Evolutionary conservation across 2,888 invertebrate genomes (phyloP).

Genomic region (Coleophora flavipennella): DNA sequence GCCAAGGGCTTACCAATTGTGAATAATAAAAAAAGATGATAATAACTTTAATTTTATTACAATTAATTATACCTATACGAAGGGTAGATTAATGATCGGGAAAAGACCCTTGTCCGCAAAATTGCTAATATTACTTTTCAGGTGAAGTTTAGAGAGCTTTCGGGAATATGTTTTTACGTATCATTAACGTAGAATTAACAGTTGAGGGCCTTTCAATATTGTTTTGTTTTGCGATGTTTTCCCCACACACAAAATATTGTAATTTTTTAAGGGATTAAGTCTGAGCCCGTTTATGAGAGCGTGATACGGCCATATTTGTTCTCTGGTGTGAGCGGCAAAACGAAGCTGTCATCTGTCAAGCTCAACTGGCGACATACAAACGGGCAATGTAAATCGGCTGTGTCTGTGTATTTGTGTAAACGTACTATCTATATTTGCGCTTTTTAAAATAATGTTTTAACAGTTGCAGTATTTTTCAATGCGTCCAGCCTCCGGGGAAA

Average conservation of each 20-base stretch:
- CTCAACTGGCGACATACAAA: constrained; percentile 60
- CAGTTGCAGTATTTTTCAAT: too few species aligned
- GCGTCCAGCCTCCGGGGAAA: too few species aligned
- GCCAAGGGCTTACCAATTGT: too few species aligned
- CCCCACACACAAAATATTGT: constrained; percentile 38
- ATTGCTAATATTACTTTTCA: not conserved
- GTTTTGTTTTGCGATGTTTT: constrained; percentile 35
- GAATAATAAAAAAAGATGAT: too few species aligned
- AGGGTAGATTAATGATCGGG: too few species aligned
- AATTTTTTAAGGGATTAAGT: constrained; percentile 63
- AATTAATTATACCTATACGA: too few species aligned
- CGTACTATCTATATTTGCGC: too few species aligned
- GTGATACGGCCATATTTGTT: constrained; percentile 62
- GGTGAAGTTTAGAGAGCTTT: too few species aligned
- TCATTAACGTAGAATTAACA: constrained; percentile 32
- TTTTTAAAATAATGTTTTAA: too few species aligned
- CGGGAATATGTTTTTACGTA: too few species aligned
- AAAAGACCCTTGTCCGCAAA: not conserved
- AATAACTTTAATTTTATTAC: too few species aligned
- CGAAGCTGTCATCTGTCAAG: constrained; percentile 58
- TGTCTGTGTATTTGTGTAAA: constrained; percentile 49
- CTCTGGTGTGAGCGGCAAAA: constrained; percentile 47
- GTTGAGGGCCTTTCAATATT: constrained; percentile 23
- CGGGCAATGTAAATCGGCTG: constrained; percentile 51
- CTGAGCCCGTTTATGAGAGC: constrained; percentile 60